Conservation (phyloP, 2,888 invertebrate species). For the Synergus itoensis region DNA sequence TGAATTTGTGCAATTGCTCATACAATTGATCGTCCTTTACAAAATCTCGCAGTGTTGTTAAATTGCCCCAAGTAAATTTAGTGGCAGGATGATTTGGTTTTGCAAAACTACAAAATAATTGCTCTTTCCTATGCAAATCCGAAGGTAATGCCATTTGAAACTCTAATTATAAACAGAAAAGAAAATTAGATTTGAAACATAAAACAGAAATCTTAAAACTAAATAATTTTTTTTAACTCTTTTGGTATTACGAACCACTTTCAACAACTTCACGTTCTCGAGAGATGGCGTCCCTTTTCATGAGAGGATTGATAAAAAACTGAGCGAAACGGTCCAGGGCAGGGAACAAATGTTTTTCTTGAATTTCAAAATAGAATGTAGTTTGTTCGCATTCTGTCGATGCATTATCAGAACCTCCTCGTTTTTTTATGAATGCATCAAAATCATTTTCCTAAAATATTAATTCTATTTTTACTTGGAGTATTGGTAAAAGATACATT, state of each 20-base stretch:
- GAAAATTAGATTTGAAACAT: conserved; percentile 16
- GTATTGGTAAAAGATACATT: not conserved
- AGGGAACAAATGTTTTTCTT: conserved; percentile 86
- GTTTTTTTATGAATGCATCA: conserved; percentile 80
- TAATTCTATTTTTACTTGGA: not conserved
- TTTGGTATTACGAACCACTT: conserved; percentile 81
- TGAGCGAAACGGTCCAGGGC: conserved; percentile 93
- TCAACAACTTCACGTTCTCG: conserved; percentile 93
- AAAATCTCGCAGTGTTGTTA: conserved; percentile 85
- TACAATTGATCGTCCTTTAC: conserved; percentile 85
- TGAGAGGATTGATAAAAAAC: conserved; percentile 91
- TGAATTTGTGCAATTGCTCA: conserved; percentile 85
- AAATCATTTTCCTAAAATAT: conserved; percentile 72
- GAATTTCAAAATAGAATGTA: conserved; percentile 93
- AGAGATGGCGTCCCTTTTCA: conserved; percentile 91
- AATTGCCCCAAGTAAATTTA: conserved; percentile 93
- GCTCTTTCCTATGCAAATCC: conserved; percentile 87
- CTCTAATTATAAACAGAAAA: conserved; percentile 79
- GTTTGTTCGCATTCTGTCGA: conserved; percentile 93
- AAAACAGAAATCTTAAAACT: conserved; percentile 13
- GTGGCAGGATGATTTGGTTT: conserved; percentile 85
- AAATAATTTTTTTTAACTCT: conserved; percentile 6
- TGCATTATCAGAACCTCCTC: conserved; percentile 93
- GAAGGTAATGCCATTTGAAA: conserved; percentile 89
- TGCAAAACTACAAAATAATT: conserved; percentile 86